Conservation (phyloP, 2,113 vertebrate genomes). For the Caranx melampygus region DNA sequence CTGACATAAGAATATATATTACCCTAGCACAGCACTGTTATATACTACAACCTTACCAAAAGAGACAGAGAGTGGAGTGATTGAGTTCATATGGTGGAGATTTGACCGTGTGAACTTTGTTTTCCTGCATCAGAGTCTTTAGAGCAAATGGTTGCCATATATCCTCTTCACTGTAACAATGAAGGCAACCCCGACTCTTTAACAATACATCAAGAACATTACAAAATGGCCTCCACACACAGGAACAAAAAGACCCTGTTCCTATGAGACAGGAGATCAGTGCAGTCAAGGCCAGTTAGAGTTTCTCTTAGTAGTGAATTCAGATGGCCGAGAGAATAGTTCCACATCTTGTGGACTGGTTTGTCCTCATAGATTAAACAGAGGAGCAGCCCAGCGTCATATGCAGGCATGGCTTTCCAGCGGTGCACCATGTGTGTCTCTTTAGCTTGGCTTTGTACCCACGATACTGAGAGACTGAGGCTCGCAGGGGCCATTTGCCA, state of each 20-base stretch:
- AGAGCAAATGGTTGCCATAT: constrained; percentile 18
- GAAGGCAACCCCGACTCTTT: constrained; percentile 2
- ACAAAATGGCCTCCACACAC: constrained; percentile 43
- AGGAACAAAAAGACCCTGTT: constrained; percentile 36
- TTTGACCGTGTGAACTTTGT: neutral
- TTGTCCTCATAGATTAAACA: constrained; percentile 49
- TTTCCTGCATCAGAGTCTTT: constrained; percentile 5
- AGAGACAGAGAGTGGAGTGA: neutral
- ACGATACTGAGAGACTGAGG: constrained; percentile 40
- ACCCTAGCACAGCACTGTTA: too few species aligned
- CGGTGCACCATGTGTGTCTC: constrained; percentile 46
- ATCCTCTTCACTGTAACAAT: constrained; percentile 26
- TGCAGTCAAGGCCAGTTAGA: constrained; percentile 9
- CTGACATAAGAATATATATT: too few species aligned
- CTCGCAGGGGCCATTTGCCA: constrained; percentile 49
- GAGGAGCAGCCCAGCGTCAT: constrained; percentile 26
- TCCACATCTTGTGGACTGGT: constrained; percentile 35
- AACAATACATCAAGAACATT: constrained; percentile 33
- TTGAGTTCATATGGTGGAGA: constrained; percentile 11
- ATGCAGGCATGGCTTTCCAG: constrained; percentile 15
- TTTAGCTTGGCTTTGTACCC: constrained; percentile 58
- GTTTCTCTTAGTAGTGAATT: constrained; percentile 19
- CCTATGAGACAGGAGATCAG: constrained; percentile 20
- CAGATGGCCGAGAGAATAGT: constrained; percentile 22
- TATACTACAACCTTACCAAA: neutral